Conservation (phyloP, 64 coral and sea anemone genomes). For the Montipora efflorescens region DNA sequence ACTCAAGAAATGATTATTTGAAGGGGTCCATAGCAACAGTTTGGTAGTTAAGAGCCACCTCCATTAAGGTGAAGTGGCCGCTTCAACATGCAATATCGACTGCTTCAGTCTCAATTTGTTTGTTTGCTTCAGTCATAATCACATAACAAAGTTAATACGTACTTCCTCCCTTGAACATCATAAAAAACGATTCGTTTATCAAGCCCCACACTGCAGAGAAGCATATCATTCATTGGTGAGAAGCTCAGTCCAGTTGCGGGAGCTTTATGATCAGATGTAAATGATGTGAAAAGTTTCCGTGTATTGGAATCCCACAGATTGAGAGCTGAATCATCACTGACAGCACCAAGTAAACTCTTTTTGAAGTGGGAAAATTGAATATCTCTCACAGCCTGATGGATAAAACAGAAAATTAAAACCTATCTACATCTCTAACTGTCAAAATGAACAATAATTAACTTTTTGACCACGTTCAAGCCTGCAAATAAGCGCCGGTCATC, state of each 20-base stretch:
- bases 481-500: no score
- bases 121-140: no score
- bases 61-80: no score
- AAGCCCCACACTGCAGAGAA: slow-evolving; percentile 83
- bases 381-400: slow-evolving; percentile 73
- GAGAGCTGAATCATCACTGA: slow-evolving; percentile 96
- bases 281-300: slow-evolving; percentile 87
- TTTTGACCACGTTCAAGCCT: no score
- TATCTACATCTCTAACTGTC: no score
- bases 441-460: no score
- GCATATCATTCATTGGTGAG: slow-evolving; percentile 99
- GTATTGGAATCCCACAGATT: slow-evolving; percentile 97
- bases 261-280: slow-evolving; percentile 89
- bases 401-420: not conserved
- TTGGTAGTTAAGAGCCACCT: no score
- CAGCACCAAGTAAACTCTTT: slow-evolving; percentile 90
- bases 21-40: no score
- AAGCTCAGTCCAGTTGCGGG: slow-evolving; percentile 87
- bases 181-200: slow-evolving; percentile 98
- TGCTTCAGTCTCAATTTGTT: no score
- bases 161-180: slow-evolving; percentile 95
- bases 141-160: slow-evolving; percentile 22
- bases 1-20: no score
- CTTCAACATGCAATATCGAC: no score
- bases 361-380: slow-evolving; percentile 96